Percentiles rank a stretch among this genome's conserved stretches.
Conservation (phyloP, 2,113 vertebrate species). For the Malaclemys terrapin region DNA sequence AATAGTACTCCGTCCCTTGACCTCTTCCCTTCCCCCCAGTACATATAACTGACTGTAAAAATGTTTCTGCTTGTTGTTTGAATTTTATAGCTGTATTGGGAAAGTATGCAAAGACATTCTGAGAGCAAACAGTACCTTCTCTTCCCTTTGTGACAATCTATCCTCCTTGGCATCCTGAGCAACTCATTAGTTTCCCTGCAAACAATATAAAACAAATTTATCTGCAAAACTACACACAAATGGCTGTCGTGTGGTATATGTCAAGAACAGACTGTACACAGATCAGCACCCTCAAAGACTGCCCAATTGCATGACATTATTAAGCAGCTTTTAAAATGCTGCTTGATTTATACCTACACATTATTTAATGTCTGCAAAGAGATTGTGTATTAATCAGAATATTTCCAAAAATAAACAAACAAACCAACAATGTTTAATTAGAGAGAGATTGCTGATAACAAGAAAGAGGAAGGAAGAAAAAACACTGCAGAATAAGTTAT, state of each 20-base stretch:
- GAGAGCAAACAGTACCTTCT: not conserved
- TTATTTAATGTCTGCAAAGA: slow-evolving; percentile 18
- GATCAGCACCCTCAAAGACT: not conserved
- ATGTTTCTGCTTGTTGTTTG: not conserved
- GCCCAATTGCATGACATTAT: not conserved
- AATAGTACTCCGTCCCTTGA: not conserved
- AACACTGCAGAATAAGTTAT: not conserved
- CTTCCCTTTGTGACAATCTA: slow-evolving; percentile 6
- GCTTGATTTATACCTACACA: slow-evolving; percentile 5
- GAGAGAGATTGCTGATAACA: slow-evolving; percentile 2
- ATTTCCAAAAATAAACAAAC: not conserved
- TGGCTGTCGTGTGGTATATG: not conserved
- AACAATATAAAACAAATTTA: slow-evolving; percentile 14
- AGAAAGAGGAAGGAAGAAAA: not conserved
- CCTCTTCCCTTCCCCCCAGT: not conserved
- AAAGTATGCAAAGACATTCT: not conserved
- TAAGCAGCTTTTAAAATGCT: slow-evolving; percentile 6
- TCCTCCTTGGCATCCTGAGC: not conserved
- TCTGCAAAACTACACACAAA: not conserved
- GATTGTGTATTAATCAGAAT: slow-evolving; percentile 25
- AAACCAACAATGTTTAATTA: not conserved
- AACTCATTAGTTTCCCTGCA: slow-evolving; percentile 23
- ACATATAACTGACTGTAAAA: not conserved
- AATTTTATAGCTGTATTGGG: slow-evolving; percentile 1
- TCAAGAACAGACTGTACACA: slow-evolving; percentile 26